Base-by-base conservation (phyloP, 2,113 vertebrate genomes). In the Amblyopsis rosae region DNA sequence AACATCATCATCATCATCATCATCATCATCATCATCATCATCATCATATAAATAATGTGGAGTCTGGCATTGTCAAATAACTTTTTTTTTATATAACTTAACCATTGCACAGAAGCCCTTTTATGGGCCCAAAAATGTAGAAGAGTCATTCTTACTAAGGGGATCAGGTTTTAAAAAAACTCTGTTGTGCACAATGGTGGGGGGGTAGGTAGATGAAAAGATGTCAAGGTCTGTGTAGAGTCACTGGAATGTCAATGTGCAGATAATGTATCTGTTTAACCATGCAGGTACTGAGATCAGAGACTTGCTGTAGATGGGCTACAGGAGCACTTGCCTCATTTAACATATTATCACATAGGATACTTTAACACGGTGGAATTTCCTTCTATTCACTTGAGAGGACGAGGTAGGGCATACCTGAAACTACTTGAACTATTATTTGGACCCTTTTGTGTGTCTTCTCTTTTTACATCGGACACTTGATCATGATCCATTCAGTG, bases 251-350 rank as follows among this genome's bases (percentile, higher is more conserved):
- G 73, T 83, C 76, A 78, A 72, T 64, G 79, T 6, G 12, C 78
- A 75, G 84, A 88, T 89, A 82, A 73, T 82, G 76, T 81, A 77
- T 86, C 84, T 79, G 69, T 64, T 50, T 17, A 16, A 66, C 79
- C 66, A 59, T 83, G 81, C 86, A 86, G 86, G 82, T 88, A 88
- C 55, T 70, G 68, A 81, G 84, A 88, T 88, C 82, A 88, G 78
- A 90, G 85, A 59, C 49, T 65, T 63, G 19, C 67, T 77, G 66
- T 76, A 84, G 76, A 84, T 69, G 16, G 26, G 70, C 78, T 79
- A 62, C 72, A 15, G 72, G 77, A 69, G 67, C 70, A 68, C 69
- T 76, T 46, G 76, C 77, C 81, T 87, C 75, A 71, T 85, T 89
- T 76, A 66, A 77, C 60, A 60, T 65, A 70, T 72, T 80, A 82